Base-by-base conservation (phyloP, 2,113 vertebrate species). In the Columba livia region DNA sequence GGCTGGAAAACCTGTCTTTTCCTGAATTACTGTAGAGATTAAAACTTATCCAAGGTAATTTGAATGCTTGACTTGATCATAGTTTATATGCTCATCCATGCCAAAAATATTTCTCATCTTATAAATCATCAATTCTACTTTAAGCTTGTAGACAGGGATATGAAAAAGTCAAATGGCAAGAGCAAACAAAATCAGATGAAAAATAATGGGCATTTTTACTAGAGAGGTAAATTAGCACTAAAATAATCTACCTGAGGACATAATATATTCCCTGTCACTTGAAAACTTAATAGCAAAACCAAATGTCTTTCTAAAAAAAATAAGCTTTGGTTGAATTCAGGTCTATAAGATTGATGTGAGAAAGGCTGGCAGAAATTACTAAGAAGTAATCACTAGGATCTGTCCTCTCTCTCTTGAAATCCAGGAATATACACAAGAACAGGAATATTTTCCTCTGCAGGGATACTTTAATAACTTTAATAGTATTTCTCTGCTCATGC, bases 71-170 rank as follows among this genome's bases (percentile, higher is more conserved):
- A 65, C 12, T 95, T 92, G 67, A 81, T 86, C 65, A 50, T 14
- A 40, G 19, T n/a, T 88, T 84, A 71, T 47, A 42, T 36, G 13
- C 15, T 71, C 75, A 74, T 84, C 79, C 48, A n/a, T 78, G 79
- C 79, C 82, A 93, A 92, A 88, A 91, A 72, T 86, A 92, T 24
- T 93, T 96, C 72, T 24, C 65, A 61, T 93, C 34, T 88, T 51
- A 88, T 74, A 86, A 95, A 93, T 90, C 79, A 85, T 53, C 47
- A 70, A 15, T 21, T 84, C 38, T 92, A 26, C 53, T 93, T 86
- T 78, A 90, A 86, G 42, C n/a, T 53, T 77, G 16, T 47, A 88
- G 71, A 74, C 47, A 73, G n/a, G 34, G 12, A 71, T 91, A 92
- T 31, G 44, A 88, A 77, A 86, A 92, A 17, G 8, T 78, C 53